Conservation (phyloP, 2,113 vertebrate species). For the Petrocephalus microphthalmus region DNA sequence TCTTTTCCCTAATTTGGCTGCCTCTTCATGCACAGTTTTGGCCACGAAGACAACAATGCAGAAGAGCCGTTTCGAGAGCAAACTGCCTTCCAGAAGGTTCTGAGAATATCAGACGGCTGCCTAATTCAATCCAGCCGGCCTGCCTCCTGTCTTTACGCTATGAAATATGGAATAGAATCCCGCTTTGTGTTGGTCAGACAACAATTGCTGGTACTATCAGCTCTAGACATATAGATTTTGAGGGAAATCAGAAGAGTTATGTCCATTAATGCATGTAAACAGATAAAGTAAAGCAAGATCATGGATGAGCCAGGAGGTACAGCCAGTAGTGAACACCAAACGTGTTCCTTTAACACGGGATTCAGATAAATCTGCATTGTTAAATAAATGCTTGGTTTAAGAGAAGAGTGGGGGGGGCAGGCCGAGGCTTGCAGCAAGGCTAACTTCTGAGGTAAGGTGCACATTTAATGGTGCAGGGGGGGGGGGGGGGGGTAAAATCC, state of each 20-base stretch:
- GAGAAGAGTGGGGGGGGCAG: not conserved
- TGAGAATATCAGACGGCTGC: not conserved
- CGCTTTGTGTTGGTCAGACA: not conserved
- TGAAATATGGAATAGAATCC: not conserved
- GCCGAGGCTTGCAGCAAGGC: not conserved
- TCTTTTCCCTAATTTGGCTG: not conserved
- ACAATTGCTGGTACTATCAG: not conserved
- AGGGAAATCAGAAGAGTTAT: not conserved
- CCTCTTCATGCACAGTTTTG: not conserved
- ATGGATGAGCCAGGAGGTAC: not conserved
- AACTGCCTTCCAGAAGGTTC: not conserved
- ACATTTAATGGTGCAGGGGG: not conserved
- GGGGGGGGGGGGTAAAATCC: not conserved
- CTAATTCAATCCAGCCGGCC: not conserved
- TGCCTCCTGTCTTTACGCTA: not conserved
- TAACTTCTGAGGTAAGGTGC: not conserved
- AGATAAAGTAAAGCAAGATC: not conserved
- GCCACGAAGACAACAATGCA: not conserved
- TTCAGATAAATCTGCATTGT: not conserved
- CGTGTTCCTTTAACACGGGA: not conserved
- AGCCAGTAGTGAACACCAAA: not conserved
- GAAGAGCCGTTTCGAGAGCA: not conserved
- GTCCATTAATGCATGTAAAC: not conserved
- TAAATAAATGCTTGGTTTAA: not conserved
- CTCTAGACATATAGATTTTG: not conserved